Evolutionary conservation across 2,888 invertebrate species (phyloP), one percentile per base, ranked within the genome.

Genomic region (Rhaphigaster nebulosa): DNA sequence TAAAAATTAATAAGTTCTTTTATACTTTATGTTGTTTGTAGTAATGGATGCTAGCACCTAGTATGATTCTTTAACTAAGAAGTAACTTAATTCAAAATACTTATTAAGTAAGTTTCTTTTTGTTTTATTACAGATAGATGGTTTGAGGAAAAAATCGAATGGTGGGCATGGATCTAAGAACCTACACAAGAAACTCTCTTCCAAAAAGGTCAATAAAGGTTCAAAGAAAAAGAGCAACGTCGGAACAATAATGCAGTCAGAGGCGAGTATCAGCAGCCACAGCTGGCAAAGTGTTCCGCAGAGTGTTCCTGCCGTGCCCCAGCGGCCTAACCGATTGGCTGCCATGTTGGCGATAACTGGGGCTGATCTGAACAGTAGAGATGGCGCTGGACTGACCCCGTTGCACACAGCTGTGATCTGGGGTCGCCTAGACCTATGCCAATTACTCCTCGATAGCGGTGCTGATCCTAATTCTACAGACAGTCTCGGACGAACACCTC

Each of bases 101-200:
- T 15, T 76, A 6, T 76, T 65, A 8, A 18, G 29, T 29, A 76
- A 29, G 20, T 6, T 8, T 65, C 13, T 26, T 38, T 41, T 41
- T 84, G 15, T 84, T 84, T 41, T 45, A 65, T 84, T 84, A 5
- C 84, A 84, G 84, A 84, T 84, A 45, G 84, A 84, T 38, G 41
- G 45, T 41, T 84, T 50, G 45, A 84, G 45, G 18, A 84, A 84
- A 84, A 84, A 41, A 84, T 84, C 84, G 13, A 84, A 45, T n/a
- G 45, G 45, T 45, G 84, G 84, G 84, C 45, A 84, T 50, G 84
- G 84, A 41, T n/a, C 41, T 50, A 84, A 45, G 45, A 84, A 41
- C 41, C 26, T 84, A n/a, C 84, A 84, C 84, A 84, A 84, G n/a
- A 84, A 84, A 84, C n/a, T 84, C 4, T 84, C 84, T 50, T 84